Evolutionary conservation across 1,140 invertebrate species (phyloP), one percentile per base, ranked within the genome.

Genomic region (Panulirus ornatus): DNA sequence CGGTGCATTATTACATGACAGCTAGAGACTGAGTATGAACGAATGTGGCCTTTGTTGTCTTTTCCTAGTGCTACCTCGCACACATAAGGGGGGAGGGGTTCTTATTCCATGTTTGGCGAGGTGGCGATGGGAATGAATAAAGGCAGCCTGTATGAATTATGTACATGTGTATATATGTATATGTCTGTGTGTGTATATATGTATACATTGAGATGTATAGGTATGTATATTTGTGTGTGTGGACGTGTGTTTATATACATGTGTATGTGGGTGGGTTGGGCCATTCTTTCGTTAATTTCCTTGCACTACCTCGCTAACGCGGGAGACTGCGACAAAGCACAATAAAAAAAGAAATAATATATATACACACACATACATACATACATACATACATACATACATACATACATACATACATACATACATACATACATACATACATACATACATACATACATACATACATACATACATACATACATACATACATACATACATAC

Each of bases 231-330:
- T n/a, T n/a, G n/a, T n/a, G n/a, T n/a, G n/a, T n/a, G n/a, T n/a
- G n/a, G n/a, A 79, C 22, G 30, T 79, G 38, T 79, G n/a, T 79
- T 36, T 79, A 79, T 42, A 79, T 79, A 79, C 22, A 79, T 44
- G 42, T 51, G 22, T 44, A 44, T 79, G 22, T 79, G 42, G 40
- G 19, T 79, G 19, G n/a, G 19, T 79, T 16, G 27, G 19, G 19
- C 40, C 38, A 44, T 79, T 36, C 16, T 36, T 44, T 34, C 38
- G 11, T 44, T 36, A 44, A 79, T 79, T 44, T 79, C 40, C 30
- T 36, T 79, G 44, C 44, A 79, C 44, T 36, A 19, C 30, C 44
- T 36, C 44, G 44, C 40, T 22, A 22, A 79, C 40, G 44, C 38
- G 38, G n/a, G n/a, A n/a, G n/a, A n/a, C n/a, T n/a, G n/a, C n/a